Percentiles rank a stretch among this genome's conserved stretches.
Evolutionary conservation across 2,888 invertebrate species (phyloP).

Genomic region (Coleophora flavipennella): DNA sequence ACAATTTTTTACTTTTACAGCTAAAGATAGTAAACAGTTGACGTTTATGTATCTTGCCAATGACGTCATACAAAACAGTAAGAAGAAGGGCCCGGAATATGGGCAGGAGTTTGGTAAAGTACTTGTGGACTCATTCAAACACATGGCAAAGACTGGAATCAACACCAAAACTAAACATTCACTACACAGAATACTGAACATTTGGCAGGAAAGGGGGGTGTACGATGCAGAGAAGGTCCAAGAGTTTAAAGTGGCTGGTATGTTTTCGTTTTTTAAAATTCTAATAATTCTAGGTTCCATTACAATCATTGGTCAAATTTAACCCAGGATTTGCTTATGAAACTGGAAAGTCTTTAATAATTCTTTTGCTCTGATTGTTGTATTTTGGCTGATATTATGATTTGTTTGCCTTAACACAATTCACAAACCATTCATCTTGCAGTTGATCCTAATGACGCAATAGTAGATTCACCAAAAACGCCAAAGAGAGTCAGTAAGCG

Average conservation of each 20-base stretch:
- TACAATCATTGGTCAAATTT: neutral
- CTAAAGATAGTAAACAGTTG: slow-evolving; percentile 86
- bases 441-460: slow-evolving; percentile 58
- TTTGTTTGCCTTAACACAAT: too few species aligned
- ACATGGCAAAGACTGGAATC: slow-evolving; percentile 81
- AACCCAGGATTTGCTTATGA: too few species aligned
- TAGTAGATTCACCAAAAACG: slow-evolving; percentile 5
- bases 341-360: too few species aligned
- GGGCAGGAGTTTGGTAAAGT: slow-evolving; percentile 88
- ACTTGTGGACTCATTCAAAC: slow-evolving; percentile 86
- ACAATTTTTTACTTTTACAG: slow-evolving; percentile 55
- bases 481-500: slow-evolving; percentile 43
- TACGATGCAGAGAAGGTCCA: slow-evolving; percentile 86
- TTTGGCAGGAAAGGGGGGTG: slow-evolving; percentile 95
- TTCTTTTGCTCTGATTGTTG: too few species aligned
- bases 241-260: slow-evolving; percentile 80
- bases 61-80: slow-evolving; percentile 99
- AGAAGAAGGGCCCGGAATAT: slow-evolving; percentile 97
- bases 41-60: slow-evolving; percentile 98
- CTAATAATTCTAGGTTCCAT: neutral
- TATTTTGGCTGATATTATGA: too few species aligned
- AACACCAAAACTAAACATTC: slow-evolving; percentile 88
- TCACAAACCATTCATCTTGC: slow-evolving; percentile 14
- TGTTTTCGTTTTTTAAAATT: slow-evolving; percentile 14
- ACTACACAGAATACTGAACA: slow-evolving; percentile 85